Evolutionary conservation across 2,113 vertebrate genomes (phyloP), one percentile per base, ranked within the genome.

Genomic region (Gopherus flavomarginatus): DNA sequence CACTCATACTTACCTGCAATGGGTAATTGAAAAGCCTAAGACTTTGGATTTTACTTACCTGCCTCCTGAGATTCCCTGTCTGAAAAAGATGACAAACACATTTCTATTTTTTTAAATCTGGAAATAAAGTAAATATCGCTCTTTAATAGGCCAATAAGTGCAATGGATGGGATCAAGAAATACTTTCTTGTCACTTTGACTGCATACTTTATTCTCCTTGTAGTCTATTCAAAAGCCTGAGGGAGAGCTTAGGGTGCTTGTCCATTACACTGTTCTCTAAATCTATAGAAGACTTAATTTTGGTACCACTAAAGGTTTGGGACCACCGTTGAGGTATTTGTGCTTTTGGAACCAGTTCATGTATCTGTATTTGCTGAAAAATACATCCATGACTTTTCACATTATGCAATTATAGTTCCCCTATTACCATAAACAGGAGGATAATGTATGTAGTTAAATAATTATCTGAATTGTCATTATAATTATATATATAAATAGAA

Each of bases 371-470:
- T 26, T 77, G 72, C 11, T 77, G 38, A 44, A 44, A 69, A 77
- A 77, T 22, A 24, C 24, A 26, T 12, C 72, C 24, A 75, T 22
- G 72, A 77, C 72, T 44, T 44, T 77, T 26, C 38, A 44, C 22
- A 38, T 77, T 83, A 75, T 57, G 22, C 47, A 31, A 42, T 92
- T 94, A 81, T 52, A 26, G 27, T 80, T 87, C 31, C 87, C 79
- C 65, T 90, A 38, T 85, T 91, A n/a, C 52, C 29, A 54, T 47
- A 87, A 87, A 81, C 53, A 83, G 82, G 83, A 31, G 16, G n/a
- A 27, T 96, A 90, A 80, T 85, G 83, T 93, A 90, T 93, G 83
- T 90, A 77, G 75, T 86, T 52, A 87, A 96, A 62, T 29, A 85
- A 77, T 80, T 93, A 83, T 81, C 89, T 95, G 90, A 80, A 90